These are phyloP conservation scores for Odocoileus virginianus DNA, from an alignment of 2,113 vertebrate species.

Conservation along the genomic window DNA sequence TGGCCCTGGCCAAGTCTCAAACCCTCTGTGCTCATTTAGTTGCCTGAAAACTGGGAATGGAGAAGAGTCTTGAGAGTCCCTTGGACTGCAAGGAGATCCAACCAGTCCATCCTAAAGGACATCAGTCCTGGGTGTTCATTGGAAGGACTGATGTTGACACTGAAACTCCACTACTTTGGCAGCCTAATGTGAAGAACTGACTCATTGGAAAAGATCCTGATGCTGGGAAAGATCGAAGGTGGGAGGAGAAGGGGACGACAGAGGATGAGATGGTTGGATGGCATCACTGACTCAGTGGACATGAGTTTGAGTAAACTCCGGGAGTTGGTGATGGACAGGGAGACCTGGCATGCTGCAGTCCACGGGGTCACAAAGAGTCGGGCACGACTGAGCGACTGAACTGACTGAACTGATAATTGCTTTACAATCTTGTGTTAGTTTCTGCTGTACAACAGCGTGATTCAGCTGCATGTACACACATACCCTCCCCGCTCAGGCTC, in stretches of 20 bases:
- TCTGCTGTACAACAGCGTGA: background rate
- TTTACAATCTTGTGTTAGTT: background rate
- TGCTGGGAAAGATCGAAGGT: background rate
- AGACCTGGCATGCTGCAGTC: accelerated
- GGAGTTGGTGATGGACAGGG: background rate
- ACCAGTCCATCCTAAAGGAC: background rate
- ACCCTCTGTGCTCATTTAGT: background rate
- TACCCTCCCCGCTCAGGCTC: background rate
- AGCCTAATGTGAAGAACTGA: background rate
- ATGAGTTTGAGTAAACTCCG: background rate
- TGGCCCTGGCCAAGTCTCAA: background rate
- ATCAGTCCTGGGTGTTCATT: background rate
- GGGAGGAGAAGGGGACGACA: accelerated
- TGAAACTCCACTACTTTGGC: background rate
- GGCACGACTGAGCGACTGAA: background rate
- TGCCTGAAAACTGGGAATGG: background rate
- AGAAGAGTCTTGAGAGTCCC: background rate
- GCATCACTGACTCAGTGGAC: background rate
- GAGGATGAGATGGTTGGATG: background rate
- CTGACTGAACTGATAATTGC: background rate
- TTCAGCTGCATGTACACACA: background rate
- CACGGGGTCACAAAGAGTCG: background rate
- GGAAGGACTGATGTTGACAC: background rate
- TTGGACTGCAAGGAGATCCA: background rate
- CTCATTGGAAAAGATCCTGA: background rate